Conservation (phyloP, 2,113 vertebrate species). For the Cyprinodon tularosa region DNA sequence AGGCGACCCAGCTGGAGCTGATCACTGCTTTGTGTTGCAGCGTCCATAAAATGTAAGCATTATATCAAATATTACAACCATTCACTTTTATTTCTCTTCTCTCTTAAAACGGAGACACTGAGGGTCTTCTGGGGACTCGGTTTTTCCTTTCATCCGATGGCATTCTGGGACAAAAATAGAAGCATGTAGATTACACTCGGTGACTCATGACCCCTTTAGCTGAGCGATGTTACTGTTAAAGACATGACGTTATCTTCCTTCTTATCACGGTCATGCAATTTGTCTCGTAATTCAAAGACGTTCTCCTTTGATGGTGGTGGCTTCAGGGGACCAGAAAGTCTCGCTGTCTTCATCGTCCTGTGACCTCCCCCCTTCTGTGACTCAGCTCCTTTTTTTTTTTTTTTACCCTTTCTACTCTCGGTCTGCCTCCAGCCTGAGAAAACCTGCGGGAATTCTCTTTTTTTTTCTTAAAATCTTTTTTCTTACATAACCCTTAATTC, state of each 20-base stretch:
- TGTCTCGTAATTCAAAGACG: neutral
- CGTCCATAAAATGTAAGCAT: slow-evolving; percentile 51
- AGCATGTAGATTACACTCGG: neutral
- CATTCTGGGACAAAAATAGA: slow-evolving; percentile 6
- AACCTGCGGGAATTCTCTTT: slow-evolving; percentile 35
- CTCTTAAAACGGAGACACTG: neutral
- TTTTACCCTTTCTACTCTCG: neutral
- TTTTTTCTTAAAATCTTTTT: slow-evolving; percentile 20
- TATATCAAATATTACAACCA: slow-evolving; percentile 1
- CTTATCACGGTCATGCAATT: slow-evolving; percentile 7
- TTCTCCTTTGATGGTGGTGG: slow-evolving; percentile 2
- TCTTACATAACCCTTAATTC: slow-evolving; percentile 66
- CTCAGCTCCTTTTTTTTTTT: slow-evolving; percentile 13
- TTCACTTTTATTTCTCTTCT: neutral
- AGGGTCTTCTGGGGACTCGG: neutral
- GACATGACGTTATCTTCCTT: neutral
- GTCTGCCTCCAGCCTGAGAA: slow-evolving; percentile 28
- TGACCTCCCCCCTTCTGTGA: slow-evolving; percentile 12
- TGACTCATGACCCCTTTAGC: slow-evolving; percentile 2
- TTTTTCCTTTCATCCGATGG: slow-evolving; percentile 2
- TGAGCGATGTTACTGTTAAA: neutral
- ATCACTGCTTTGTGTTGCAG: slow-evolving; percentile 22
- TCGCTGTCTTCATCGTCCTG: neutral
- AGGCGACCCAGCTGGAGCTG: slow-evolving; percentile 49
- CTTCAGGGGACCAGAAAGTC: neutral